Evolutionary conservation across 1,140 invertebrate genomes (phyloP), one percentile per base, ranked within the genome.

Genomic region (Rhyzopertha dominica): DNA sequence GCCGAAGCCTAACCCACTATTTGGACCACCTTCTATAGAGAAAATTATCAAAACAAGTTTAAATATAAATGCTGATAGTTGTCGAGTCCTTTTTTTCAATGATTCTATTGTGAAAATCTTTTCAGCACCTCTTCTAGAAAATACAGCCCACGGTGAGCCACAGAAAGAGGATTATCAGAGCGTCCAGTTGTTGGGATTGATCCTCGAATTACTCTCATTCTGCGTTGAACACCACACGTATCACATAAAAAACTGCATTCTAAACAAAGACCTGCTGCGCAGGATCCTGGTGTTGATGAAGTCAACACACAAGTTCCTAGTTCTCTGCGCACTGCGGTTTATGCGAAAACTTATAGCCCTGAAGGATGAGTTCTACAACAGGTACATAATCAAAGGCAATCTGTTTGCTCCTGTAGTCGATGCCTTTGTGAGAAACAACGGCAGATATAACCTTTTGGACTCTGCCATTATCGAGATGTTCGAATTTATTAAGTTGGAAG

Each of bases 211-310:
- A 53, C 74, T 99, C 36, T 91, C 92, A n/a, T 99, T 99, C 70
- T 99, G 95, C 72, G 93, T 99, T n/a, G 96, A 99, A 71, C 95
- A 98, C 76, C 97, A 99, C 72, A 91, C 90, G 31, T 98, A 95
- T 74, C 94, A 98, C 70, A 96, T 98, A 63, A 97, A 97, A 68
- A 97, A 95, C 64, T 98, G 92, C 70, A 89, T 98, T 67, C 80
- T 98, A 53, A 92, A 92, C 69, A 97, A 95, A 75, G 94, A 99
- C 75, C 76, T 99, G 49, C 77, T 99, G 37, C 82, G 89, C 65
- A 80, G 89, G 69, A 92, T 99, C 66, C 74, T 98, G 48, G 90
- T 98, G 46, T 76, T 98, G 30, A 94, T 98, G 86, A 94, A 95
- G 69, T 98, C 95, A 19, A 90, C 85, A 62, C 96, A 99, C 72